Base-by-base conservation (phyloP, 2,888 invertebrate genomes). In the Tenthredo amoena region DNA sequence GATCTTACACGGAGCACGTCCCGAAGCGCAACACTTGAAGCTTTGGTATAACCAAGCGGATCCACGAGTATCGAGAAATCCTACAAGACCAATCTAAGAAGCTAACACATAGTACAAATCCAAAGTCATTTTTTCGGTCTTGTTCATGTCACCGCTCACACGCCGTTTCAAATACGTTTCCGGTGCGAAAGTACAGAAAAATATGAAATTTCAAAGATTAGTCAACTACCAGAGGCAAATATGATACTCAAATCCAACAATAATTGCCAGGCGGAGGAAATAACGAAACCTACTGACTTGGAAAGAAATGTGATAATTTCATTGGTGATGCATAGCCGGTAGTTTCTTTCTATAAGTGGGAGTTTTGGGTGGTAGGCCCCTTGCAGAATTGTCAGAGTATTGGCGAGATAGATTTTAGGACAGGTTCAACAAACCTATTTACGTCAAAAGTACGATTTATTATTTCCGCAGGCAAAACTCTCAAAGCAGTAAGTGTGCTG, bases 1-100 rank as follows among this genome's bases (percentile, higher is more conserved):
- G 85, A 85, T 85, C 85, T 85, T 47, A 40, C 77, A 58, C 77
- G 21, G 18, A 40, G 21, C 79, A 76, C 79, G 79, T 79, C 18
- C 43, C 74, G 50, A n/a, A 21, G 43, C 43, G 82, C 65, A 58
- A 43, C 82, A 82, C 82, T 43, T 40, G 34, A 34, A 12, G 62
- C 21, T 62, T 62, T 26, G 21, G 71, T 81, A 47, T 34, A 26
- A 71, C 79, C 21, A 34, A 26, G n/a, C 21, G 83, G 47, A 83
- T 65, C 18, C 15, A 26, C n/a, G 37, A 47, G 26, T 47, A 50
- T 18, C 15, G 2, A 9, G 10, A 83, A 37, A 62, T 40, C 31
- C 12, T n/a, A 31, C 40, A 21, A 74, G 31, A 43, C 55, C 31
- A 55, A 55, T 77, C 12, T n/a, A 18, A 31, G 21, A 21, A 68